Percentiles rank a stretch among this genome's conserved stretches.
Evolutionary conservation across 2,888 invertebrate species (phyloP).

Genomic region (Yponomeuta evonymella): DNA sequence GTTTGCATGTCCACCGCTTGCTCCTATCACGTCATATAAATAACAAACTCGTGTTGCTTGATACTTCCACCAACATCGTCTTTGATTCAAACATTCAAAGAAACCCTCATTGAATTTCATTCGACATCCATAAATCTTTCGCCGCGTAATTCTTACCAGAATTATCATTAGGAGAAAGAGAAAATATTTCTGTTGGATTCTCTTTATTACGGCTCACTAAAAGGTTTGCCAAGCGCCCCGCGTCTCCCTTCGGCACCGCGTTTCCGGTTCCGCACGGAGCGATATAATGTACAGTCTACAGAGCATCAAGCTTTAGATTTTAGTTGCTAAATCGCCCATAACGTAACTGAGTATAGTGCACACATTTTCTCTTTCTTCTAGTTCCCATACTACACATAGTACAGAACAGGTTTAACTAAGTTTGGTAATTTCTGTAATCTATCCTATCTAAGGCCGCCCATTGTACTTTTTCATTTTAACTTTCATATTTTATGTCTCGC

Average conservation of each 20-base stretch:
- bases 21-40: too few species aligned
- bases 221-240: constrained; percentile 9
- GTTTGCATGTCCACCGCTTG: too few species aligned
- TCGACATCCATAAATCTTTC: neutral
- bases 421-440: too few species aligned
- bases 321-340: too few species aligned
- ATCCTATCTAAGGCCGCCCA: too few species aligned
- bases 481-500: too few species aligned
- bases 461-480: too few species aligned
- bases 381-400: too few species aligned
- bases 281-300: constrained; percentile 15
- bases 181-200: neutral
- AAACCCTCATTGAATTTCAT: neutral
- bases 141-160: neutral
- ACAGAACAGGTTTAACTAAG: too few species aligned
- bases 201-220: neutral
- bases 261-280: constrained; percentile 27
- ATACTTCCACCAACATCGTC: neutral
- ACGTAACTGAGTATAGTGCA: too few species aligned
- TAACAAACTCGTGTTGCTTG: neutral
- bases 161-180: constrained; percentile 2
- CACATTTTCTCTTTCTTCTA: too few species aligned
- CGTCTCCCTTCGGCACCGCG: constrained; percentile 24
- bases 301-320: too few species aligned
- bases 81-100: neutral